Evolutionary conservation across 2,888 invertebrate genomes (phyloP).

Genomic region (Priocnemis perturbator): DNA sequence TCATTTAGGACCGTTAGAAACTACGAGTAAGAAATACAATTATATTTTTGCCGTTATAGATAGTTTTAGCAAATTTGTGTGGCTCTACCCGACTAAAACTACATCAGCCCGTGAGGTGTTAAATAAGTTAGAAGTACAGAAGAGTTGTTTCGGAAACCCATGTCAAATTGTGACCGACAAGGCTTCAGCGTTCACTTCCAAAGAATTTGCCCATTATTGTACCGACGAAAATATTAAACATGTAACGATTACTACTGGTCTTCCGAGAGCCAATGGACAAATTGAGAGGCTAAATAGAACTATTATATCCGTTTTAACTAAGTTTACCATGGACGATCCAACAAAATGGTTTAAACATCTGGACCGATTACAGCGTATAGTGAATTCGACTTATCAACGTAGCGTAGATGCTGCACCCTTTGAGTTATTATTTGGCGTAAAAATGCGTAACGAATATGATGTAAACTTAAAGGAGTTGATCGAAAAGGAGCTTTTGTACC

Average conservation of each 20-base stretch:
- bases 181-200: conserved; percentile 31
- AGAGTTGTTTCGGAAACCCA: conserved; percentile 42
- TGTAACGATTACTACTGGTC: not conserved
- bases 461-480: conserved; percentile 21
- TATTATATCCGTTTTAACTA: conserved; percentile 4
- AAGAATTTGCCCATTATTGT: conserved; percentile 34
- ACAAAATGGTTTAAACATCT: conserved; percentile 21
- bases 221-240: conserved; percentile 24
- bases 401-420: conserved; percentile 30
- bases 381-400: conserved; percentile 23
- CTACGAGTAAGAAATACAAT: conserved; percentile 1
- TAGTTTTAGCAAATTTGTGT: conserved; percentile 21
- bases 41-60: conserved; percentile 31
- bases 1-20: conserved; percentile 5
- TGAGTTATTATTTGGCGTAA: conserved; percentile 23
- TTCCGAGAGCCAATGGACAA: conserved; percentile 4
- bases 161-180: conserved; percentile 15
- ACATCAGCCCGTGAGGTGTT: conserved; percentile 31
- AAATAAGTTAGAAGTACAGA: conserved; percentile 26
- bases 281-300: conserved; percentile 1
- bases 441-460: conserved; percentile 9
- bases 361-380: conserved; percentile 21
- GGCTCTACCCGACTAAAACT: conserved; percentile 39
- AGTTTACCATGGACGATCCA: not conserved
- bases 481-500: conserved; percentile 12